These are phyloP conservation scores for Ernsta delagoae DNA, from an alignment of 2,888 invertebrate genomes.

Conservation along the genomic window DNA sequence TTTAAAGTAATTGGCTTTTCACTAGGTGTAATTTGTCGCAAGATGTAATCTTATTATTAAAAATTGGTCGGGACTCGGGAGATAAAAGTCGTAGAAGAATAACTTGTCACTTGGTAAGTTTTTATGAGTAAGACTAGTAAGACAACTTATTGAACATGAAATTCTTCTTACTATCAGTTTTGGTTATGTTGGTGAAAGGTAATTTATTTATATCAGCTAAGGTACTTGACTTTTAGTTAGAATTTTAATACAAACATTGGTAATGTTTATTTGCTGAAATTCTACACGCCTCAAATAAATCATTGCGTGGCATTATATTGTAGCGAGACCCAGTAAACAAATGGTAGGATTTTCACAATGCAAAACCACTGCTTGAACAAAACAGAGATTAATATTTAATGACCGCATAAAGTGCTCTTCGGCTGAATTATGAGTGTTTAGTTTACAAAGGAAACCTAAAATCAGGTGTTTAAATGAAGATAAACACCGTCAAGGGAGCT, in stretches of 20 bases:
- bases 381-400: constrained; percentile 19
- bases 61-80: no score
- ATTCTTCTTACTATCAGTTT: no score
- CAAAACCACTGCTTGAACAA: constrained; percentile 11
- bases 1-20: no score
- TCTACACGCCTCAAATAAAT: not conserved
- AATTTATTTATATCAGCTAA: not conserved
- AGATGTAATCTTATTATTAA: no score
- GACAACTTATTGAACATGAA: no score
- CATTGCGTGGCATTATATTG: not conserved
- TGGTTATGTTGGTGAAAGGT: not conserved
- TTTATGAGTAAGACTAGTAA: no score
- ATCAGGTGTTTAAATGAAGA: constrained; percentile 37
- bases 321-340: not conserved
- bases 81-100: no score
- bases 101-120: no score
- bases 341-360: not conserved
- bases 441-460: constrained; percentile 30
- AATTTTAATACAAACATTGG: no score
- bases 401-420: constrained; percentile 17
- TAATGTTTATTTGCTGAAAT: no score
- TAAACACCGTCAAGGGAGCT: constrained; percentile 33
- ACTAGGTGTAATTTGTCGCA: no score
- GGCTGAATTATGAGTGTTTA: constrained; percentile 27
- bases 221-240: no score